phyloP scores from a whole-genome alignment of 2,888 invertebrate genomes.

The Lepidonotus clava region DNA sequence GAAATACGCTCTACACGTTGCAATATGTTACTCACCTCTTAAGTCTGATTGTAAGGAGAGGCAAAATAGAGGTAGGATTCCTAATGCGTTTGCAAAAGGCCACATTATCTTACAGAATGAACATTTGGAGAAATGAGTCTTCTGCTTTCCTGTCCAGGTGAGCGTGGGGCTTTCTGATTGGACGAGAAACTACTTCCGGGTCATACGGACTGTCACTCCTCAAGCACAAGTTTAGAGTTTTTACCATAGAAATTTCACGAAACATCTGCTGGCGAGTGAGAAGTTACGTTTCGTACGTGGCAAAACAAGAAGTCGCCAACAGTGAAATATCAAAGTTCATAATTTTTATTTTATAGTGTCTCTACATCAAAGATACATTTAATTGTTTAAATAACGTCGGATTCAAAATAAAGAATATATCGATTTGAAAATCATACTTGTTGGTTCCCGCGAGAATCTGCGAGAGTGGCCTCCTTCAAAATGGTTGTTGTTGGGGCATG shows the following conservation, averaged over 20 bases:
- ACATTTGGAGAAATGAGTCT: not conserved
- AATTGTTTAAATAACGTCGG: too few relatives aligned
- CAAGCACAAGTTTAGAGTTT: too few relatives aligned
- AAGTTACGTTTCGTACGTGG: not conserved
- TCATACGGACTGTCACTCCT: too few relatives aligned
- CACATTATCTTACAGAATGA: not conserved
- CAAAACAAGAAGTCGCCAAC: not conserved
- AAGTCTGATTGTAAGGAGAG: slow-evolving; percentile 28
- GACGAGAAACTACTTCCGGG: slow-evolving; percentile 36
- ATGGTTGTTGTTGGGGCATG: not conserved
- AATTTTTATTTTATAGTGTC: not conserved
- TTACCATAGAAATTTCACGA: too few relatives aligned
- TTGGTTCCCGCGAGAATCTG: not conserved
- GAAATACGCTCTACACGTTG: too few relatives aligned
- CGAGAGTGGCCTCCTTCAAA: not conserved
- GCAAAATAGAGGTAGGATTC: slow-evolving; percentile 22
- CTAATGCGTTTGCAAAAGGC: slow-evolving; percentile 27
- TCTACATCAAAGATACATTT: not conserved
- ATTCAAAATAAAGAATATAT: too few relatives aligned
- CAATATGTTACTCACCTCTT: slow-evolving; percentile 15
- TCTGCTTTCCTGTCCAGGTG: not conserved
- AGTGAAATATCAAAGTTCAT: too few relatives aligned
- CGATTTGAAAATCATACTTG: not conserved
- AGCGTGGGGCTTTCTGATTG: slow-evolving; percentile 37
- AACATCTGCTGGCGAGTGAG: too few relatives aligned